Conservation (phyloP, 2,888 invertebrate genomes). For the Drosophila limbata region DNA sequence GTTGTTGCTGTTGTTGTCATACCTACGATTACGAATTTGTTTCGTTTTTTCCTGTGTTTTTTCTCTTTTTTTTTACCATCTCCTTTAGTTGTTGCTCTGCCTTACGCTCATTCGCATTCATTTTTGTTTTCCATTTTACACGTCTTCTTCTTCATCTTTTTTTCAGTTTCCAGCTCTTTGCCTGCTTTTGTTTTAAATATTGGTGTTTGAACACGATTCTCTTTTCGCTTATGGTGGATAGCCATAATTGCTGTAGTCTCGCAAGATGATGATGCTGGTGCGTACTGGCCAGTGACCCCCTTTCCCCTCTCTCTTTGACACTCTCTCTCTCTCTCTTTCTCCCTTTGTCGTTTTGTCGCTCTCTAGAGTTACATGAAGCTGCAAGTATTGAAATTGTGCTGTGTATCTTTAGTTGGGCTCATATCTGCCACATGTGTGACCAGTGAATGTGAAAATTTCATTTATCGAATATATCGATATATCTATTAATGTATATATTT, state of each 20-base stretch:
- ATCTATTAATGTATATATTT: too few species aligned
- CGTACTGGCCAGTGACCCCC: conserved; percentile 29
- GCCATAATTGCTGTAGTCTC: conserved; percentile 39
- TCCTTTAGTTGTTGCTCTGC: conserved; percentile 44
- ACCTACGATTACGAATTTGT: conserved; percentile 44
- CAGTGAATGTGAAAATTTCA: background rate
- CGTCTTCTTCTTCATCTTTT: conserved; percentile 10
- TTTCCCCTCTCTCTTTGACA: background rate
- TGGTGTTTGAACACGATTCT: conserved; percentile 25
- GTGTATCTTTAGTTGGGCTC: background rate
- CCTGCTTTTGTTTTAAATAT: conserved; percentile 35
- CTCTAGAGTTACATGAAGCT: background rate
- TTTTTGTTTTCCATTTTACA: conserved; percentile 32
- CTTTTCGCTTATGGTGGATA: conserved; percentile 13
- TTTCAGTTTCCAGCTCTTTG: background rate
- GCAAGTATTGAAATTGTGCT: conserved; percentile 2
- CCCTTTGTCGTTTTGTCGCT: background rate
- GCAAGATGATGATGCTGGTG: conserved; percentile 36
- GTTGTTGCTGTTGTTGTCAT: conserved; percentile 26
- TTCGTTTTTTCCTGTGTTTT: background rate
- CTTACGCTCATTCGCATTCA: conserved; percentile 26
- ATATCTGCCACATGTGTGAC: conserved; percentile 1
- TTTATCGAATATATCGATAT: too few species aligned
- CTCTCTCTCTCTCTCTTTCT: background rate
- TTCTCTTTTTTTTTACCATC: conserved; percentile 2